Evolutionary conservation across 2,113 vertebrate species (phyloP).

Genomic region (Scomber scombrus): DNA sequence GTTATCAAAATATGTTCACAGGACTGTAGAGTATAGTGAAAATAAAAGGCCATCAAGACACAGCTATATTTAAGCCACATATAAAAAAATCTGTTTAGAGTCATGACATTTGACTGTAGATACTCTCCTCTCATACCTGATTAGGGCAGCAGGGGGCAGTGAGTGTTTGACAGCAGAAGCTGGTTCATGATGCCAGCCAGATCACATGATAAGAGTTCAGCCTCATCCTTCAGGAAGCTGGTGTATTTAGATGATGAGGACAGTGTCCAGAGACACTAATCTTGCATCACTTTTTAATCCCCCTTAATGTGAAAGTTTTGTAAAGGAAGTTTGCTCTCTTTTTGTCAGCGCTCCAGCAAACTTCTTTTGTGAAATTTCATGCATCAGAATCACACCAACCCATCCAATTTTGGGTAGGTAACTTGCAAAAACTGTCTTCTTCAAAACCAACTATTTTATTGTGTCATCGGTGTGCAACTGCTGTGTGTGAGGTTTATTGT

Average conservation of each 20-base stretch:
- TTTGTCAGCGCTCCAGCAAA: neutral
- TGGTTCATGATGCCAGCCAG: neutral
- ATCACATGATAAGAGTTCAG: slow-evolving; percentile 43
- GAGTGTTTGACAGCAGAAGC: slow-evolving; percentile 3
- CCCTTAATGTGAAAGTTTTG: slow-evolving; percentile 15
- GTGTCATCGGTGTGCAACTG: slow-evolving; percentile 22
- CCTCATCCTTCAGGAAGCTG: slow-evolving; percentile 12
- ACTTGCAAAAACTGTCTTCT: neutral
- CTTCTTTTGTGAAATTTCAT: neutral
- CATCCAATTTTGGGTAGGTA: fast-evolving
- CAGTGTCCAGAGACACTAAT: slow-evolving; percentile 32
- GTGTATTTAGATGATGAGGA: slow-evolving; percentile 14
- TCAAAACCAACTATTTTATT: slow-evolving; percentile 23
- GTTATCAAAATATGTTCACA: too few species aligned
- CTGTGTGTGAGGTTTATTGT: slow-evolving; percentile 64
- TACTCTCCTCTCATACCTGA: neutral
- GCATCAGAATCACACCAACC: neutral
- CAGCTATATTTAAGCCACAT: too few species aligned
- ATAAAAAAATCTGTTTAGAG: too few species aligned
- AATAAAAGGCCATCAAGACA: too few species aligned
- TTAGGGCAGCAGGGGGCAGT: slow-evolving; percentile 54
- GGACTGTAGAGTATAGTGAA: too few species aligned
- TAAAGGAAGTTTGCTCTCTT: neutral
- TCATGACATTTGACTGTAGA: too few species aligned
- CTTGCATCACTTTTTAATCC: slow-evolving; percentile 21